Evolutionary conservation across 2,888 invertebrate species (phyloP).

Genomic region (Trissoscelio sp.): DNA sequence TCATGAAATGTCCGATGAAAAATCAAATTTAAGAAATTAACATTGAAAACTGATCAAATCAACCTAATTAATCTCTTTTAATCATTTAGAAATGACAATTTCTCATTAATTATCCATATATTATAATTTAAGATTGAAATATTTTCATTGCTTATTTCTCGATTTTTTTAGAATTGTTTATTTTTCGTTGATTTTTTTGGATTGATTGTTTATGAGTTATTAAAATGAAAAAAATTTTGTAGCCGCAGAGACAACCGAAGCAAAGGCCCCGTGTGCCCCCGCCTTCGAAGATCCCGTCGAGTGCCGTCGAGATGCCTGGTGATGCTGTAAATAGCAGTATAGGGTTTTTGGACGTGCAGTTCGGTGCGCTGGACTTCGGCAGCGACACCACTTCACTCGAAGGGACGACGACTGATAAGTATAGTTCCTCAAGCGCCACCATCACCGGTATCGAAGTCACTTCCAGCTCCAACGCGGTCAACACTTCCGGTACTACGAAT

Average conservation of each 20-base stretch:
- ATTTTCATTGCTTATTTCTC: too few species aligned
- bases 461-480: conserved; percentile 74
- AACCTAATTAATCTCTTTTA: too few species aligned
- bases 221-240: too few species aligned
- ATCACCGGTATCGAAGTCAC: conserved; percentile 78
- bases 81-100: too few species aligned
- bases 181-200: too few species aligned
- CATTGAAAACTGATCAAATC: too few species aligned
- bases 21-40: too few species aligned
- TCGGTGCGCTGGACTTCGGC: conserved; percentile 93
- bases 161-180: too few species aligned
- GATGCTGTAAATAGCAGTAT: conserved; percentile 90
- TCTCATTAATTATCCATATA: too few species aligned
- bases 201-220: too few species aligned
- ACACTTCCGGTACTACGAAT: conserved; percentile 75
- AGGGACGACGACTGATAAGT: conserved; percentile 83
- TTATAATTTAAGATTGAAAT: too few species aligned
- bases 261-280: conserved; percentile 82
- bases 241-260: conserved; percentile 80
- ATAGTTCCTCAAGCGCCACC: conserved; percentile 81
- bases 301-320: conserved; percentile 98
- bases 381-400: conserved; percentile 85
- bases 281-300: conserved; percentile 91
- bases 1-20: too few species aligned
- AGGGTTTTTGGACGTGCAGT: conserved; percentile 95